Evolutionary conservation across 2,113 vertebrate genomes (phyloP).

Genomic region (Corydoras sp.): DNA sequence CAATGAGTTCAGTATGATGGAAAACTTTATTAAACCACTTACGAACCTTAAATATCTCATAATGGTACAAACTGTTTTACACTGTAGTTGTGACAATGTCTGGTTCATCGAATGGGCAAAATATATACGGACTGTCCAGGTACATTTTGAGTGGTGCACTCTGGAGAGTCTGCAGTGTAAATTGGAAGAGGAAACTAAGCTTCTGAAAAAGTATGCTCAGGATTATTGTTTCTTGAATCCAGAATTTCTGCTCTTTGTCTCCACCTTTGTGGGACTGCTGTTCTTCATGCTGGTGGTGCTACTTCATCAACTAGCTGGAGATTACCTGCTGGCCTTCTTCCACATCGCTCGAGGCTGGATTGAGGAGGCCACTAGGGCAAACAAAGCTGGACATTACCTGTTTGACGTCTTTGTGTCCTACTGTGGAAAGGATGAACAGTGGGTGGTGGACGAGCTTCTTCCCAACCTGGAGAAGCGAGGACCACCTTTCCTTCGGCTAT

Average conservation of each 20-base stretch:
- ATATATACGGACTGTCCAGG: conserved; percentile 1
- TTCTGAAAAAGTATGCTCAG: conserved; percentile 10
- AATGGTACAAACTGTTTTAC: neutral
- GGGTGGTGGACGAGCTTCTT: conserved; percentile 43
- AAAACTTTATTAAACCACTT: conserved; percentile 21
- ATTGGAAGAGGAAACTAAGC: neutral
- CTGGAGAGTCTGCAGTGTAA: neutral
- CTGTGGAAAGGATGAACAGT: conserved; percentile 39
- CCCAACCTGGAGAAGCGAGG: conserved; percentile 40
- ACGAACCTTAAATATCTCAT: conserved; percentile 16
- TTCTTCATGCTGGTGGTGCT: conserved; percentile 26
- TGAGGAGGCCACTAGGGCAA: conserved; percentile 10
- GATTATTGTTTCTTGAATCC: conserved; percentile 16
- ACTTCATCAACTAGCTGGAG: conserved; percentile 21
- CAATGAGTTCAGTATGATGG: conserved; percentile 4
- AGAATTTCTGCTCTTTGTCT: conserved; percentile 15
- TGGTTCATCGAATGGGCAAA: conserved; percentile 27
- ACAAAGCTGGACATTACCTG: conserved; percentile 3
- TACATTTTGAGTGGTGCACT: neutral
- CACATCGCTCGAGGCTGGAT: conserved; percentile 27
- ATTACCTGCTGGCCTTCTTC: conserved; percentile 22
- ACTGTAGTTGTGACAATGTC: conserved; percentile 30
- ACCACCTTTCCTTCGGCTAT: conserved; percentile 23
- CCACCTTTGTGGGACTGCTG: conserved; percentile 3
- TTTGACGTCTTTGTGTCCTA: conserved; percentile 50